Conservation (phyloP, 2,113 vertebrate species). For the Tyto alba region DNA sequence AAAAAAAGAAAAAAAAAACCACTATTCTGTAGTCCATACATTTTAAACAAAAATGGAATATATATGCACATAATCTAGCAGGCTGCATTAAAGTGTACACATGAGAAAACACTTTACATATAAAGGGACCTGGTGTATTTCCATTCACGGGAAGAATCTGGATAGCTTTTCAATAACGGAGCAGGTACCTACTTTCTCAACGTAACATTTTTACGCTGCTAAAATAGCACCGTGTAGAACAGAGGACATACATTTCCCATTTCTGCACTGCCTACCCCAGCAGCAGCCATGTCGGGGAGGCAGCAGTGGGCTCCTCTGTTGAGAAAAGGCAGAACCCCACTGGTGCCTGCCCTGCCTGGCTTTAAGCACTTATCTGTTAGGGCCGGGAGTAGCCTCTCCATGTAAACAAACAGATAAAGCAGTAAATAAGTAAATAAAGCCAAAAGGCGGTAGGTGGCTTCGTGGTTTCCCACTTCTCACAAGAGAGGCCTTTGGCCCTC, state of each 20-base stretch:
- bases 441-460: rapidly evolving
- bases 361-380: neutral
- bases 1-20: neutral
- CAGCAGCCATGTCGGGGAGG: rapidly evolving
- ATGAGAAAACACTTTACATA: neutral
- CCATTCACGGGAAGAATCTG: neutral
- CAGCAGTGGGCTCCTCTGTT: rapidly evolving
- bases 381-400: neutral
- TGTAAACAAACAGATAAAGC: neutral
- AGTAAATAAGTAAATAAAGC: neutral
- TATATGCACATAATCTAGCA: neutral
- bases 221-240: neutral
- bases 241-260: rapidly evolving
- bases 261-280: rapidly evolving
- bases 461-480: neutral
- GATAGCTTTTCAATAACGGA: neutral
- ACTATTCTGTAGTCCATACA: neutral
- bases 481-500: too few relatives aligned
- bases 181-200: neutral
- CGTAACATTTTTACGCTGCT: rapidly evolving
- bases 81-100: neutral
- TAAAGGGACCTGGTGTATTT: neutral
- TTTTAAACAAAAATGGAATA: neutral
- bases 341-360: rapidly evolving
- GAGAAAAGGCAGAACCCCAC: neutral